Evolutionary conservation across 64 coral and sea anemone species (phyloP), one percentile per base, ranked within the genome.

Genomic region (Porites australiensis): DNA sequence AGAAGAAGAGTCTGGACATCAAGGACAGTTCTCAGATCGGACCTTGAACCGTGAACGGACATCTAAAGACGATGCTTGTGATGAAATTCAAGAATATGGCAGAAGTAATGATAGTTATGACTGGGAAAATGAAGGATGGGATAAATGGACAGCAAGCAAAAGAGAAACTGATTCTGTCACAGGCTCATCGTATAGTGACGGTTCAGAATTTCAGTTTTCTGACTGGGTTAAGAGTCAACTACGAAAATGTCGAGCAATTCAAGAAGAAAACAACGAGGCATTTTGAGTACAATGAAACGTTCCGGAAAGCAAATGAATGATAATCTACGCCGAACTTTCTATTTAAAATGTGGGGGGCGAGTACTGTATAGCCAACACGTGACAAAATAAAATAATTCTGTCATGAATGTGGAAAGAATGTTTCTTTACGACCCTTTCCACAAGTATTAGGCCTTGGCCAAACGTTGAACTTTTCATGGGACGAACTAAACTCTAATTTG

Each of bases 201-300:
- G 77, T 3, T 86, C 81, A 51, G 44, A 86, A 20, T 86, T 86
- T 83, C 4, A 52, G 20, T 77, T 64, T 66, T 71, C 71, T 37
- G 54, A 76, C 13, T 84, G 89, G 79, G 37, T 83, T 8, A 82
- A 13, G 47, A 58, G 72, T 55, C 79, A 85, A 23, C 75, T 62
- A 50, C 37, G 27, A 58, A 83, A 75, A 50, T 83, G 79, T 54
- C 58, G 50, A 16, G 19, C 19, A 21, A 83, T 83, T 74, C 79
- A 78, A 15, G 5, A 79, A 53, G 53, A 59, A 59, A 80, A 44
- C 0, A 4, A 60, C 23, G 21, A 60, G 18, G 66, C 3, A 15
- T 2, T 6, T 23, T 69, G 66, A 55, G 11, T 7, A 55, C 53
- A 7, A 55, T 11, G 53, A 55, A 55, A 55, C 5, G 53, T 55